phyloP scores from a whole-genome alignment of 2,888 invertebrate genomes.

The Caenorhabditis sp. region DNA sequence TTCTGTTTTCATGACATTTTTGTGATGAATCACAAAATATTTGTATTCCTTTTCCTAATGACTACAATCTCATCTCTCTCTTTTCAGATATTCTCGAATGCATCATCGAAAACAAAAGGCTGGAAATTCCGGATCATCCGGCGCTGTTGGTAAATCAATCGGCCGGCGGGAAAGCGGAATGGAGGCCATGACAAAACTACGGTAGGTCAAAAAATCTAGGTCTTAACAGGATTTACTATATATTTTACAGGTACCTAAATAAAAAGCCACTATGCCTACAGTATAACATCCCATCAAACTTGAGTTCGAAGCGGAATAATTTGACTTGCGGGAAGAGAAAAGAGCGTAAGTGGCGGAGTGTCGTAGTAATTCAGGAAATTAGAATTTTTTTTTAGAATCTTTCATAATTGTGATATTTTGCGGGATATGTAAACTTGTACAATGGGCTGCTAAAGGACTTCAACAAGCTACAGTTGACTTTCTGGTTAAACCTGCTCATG shows the following conservation, averaged over 20 bases:
- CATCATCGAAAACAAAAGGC: constrained; percentile 46
- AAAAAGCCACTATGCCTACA: constrained; percentile 63
- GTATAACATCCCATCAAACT: constrained; percentile 50
- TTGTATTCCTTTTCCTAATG: too few species aligned
- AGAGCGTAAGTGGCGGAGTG: constrained; percentile 36
- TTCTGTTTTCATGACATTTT: too few species aligned
- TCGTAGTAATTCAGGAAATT: not conserved
- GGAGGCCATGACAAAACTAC: constrained; percentile 49
- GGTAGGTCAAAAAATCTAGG: too few species aligned
- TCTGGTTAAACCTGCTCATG: constrained; percentile 54
- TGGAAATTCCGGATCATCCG: constrained; percentile 4
- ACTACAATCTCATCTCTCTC: not conserved
- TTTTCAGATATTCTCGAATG: constrained; percentile 34
- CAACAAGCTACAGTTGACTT: constrained; percentile 55
- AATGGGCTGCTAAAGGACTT: constrained; percentile 40
- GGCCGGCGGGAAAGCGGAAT: constrained; percentile 39
- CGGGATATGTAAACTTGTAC: constrained; percentile 35
- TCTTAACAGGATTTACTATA: not conserved
- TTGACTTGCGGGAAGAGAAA: constrained; percentile 30
- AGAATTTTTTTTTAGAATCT: constrained; percentile 25
- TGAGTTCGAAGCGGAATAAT: constrained; percentile 7
- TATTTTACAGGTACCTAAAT: constrained; percentile 44
- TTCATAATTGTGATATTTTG: constrained; percentile 39
- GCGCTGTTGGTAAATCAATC: constrained; percentile 30
- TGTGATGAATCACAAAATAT: too few species aligned